Conservation (phyloP, 2,113 vertebrate genomes). For the Candoia aspera region DNA sequence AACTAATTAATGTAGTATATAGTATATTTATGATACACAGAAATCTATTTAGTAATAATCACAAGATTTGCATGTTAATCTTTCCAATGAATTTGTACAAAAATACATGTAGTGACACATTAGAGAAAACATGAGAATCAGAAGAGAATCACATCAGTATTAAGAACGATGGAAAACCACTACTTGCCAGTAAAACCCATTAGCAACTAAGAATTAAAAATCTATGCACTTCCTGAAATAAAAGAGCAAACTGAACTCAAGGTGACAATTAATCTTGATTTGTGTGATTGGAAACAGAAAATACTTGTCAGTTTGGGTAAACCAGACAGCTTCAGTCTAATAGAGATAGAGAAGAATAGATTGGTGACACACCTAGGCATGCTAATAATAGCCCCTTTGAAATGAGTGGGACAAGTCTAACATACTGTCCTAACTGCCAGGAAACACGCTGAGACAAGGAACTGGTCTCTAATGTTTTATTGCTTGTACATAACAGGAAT, state of each 20-base stretch:
- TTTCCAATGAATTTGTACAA: not conserved
- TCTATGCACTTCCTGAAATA: not conserved
- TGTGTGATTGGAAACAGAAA: not conserved
- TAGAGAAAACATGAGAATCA: not conserved
- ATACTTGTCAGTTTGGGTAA: not conserved
- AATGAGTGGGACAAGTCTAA: not conserved
- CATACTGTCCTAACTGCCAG: no score
- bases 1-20: constrained; percentile 25
- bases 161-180: not conserved
- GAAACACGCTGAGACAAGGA: no score
- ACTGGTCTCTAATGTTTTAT: no score
- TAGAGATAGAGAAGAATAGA: not conserved
- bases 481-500: no score
- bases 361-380: not conserved
- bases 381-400: not conserved
- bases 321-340: not conserved
- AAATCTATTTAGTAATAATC: constrained; percentile 39
- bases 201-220: not conserved
- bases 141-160: not conserved
- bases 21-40: not conserved
- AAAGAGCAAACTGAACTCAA: not conserved
- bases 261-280: not conserved
- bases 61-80: not conserved
- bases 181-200: not conserved
- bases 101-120: not conserved